Percentiles rank a stretch among this genome's conserved stretches.
Conservation (phyloP, 2,888 invertebrate genomes). For the Habrosyne pyritoides region DNA sequence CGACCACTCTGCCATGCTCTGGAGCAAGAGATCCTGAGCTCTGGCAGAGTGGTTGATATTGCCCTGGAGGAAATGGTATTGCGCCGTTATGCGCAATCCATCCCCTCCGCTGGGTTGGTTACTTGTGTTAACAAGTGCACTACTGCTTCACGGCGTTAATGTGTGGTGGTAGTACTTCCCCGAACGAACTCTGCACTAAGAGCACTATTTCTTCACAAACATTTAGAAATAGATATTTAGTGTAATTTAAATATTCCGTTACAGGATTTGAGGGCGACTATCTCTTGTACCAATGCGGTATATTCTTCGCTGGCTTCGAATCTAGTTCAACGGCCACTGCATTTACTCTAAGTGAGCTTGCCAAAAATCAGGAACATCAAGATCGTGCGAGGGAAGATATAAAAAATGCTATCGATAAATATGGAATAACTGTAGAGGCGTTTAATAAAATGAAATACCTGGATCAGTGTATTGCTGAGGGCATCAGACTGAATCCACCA, state of each 20-base stretch:
- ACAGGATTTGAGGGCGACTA: constrained; percentile 37
- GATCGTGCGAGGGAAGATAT: constrained; percentile 25
- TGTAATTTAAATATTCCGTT: constrained; percentile 9
- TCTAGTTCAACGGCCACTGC: constrained; percentile 32
- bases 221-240: no score
- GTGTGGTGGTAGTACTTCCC: no score
- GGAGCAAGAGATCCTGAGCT: no score
- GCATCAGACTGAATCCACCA: constrained; percentile 31
- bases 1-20: no score
- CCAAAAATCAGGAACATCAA: constrained; percentile 26
- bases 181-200: no score
- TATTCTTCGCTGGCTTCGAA: constrained; percentile 41
- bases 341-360: constrained; percentile 37
- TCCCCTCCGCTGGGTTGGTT: no score
- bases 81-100: no score
- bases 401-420: constrained; percentile 21
- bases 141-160: no score
- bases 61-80: no score
- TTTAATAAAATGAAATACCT: constrained; percentile 37
- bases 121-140: no score
- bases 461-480: constrained; percentile 36
- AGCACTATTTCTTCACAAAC: no score
- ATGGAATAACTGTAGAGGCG: constrained; percentile 34
- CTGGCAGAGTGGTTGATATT: no score
- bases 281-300: constrained; percentile 34